Evolutionary conservation across 2,113 vertebrate genomes (phyloP), one percentile per base, ranked within the genome.

Genomic region (Protobothrops flavoviridis): DNA sequence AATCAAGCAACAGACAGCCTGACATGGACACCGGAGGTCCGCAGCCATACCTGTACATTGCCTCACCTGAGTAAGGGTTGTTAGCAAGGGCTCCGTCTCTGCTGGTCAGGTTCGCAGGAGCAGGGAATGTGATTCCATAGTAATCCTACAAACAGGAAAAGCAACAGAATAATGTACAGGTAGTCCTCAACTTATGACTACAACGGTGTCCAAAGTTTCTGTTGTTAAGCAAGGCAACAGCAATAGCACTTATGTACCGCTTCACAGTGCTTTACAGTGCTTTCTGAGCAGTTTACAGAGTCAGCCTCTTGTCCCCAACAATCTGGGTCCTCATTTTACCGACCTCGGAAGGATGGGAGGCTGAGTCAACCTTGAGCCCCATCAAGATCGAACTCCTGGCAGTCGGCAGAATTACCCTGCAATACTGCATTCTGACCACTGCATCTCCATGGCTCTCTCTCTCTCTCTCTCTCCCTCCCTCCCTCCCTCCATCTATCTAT

Each of bases 121-220:
- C 98, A 85, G 99, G 98, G 97, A 99, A 99, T 97, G 99, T 98
- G 97, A 99, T 99, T 97, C 99, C 99, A 0, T 99, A 99, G 96
- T 99, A 99, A 98, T 99, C 99, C 99, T 99, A 93, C 21, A 85
- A 95, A 96, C 26, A 96, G 17, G 48, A 0, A 0, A 88, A 81
- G 94, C 96, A 11, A 55, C 3, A 92, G 91, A 39, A 3, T 21
- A 81, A 87, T 56, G 81, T 90, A 90, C 4, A 17, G 4, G 4
- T 69, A 2, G 29, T 69, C 64, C 64, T n/a, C 29, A n/a, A 69
- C 0, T 15, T 69, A 69, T 2, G 64, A 69, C 64, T 69, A n/a
- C 29, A 69, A 69, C 4, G 0, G 64, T 33, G 64, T 69, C 12
- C 4, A 69, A 15, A 33, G 29, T 69, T 69, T 69, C 64, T 69